phyloP scores from a whole-genome alignment of 2,888 invertebrate species.

The Drosophila kuntzei region DNA sequence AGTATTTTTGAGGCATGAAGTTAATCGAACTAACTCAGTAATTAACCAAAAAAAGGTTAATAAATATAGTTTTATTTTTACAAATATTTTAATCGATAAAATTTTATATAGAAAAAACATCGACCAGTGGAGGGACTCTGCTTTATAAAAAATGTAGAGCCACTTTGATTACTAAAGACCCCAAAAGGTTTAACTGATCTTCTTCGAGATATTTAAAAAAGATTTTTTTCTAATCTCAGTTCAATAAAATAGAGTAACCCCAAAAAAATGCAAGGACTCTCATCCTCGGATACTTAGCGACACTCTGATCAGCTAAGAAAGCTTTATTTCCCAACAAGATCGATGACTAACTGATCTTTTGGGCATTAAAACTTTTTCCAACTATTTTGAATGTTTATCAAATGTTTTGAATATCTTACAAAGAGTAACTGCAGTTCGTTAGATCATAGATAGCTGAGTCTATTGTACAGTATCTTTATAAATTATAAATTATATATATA shows the following conservation, averaged over 20 bases:
- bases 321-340: not conserved
- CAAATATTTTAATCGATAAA: constrained; percentile 10
- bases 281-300: no score
- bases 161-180: not conserved
- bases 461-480: constrained; percentile 18
- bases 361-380: not conserved
- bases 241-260: not conserved
- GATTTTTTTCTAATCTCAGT: not conserved
- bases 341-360: not conserved
- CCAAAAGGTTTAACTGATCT: not conserved
- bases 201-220: not conserved
- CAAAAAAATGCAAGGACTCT: no score
- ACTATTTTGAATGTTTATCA: not conserved
- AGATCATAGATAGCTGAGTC: not conserved
- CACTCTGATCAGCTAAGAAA: no score
- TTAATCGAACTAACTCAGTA: not conserved
- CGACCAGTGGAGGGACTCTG: not conserved
- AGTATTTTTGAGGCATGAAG: no score
- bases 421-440: constrained; percentile 38
- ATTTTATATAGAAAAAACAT: not conserved
- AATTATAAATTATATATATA: constrained; percentile 4
- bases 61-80: not conserved
- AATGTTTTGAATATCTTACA: not conserved
- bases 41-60: not conserved
- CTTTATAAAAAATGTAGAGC: not conserved